Evolutionary conservation across 2,888 invertebrate genomes (phyloP).

Genomic region (Drosophila meridiana): DNA sequence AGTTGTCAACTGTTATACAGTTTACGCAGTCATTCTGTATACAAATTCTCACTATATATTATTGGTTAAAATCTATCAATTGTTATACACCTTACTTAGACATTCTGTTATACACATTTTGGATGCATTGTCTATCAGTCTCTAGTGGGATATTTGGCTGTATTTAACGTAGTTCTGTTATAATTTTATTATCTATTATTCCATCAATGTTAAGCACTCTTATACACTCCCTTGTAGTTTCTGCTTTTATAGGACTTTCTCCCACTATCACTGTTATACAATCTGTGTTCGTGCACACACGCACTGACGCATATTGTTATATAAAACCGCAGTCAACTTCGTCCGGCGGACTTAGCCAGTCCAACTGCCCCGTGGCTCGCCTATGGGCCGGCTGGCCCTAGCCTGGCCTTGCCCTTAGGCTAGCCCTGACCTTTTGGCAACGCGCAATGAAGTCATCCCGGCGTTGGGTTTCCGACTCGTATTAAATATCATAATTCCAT

Average conservation of each 20-base stretch:
- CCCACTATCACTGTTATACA: neutral
- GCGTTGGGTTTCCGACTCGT: neutral
- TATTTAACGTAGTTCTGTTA: neutral
- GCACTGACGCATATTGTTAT: neutral
- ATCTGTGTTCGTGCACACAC: neutral
- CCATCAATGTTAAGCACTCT: neutral
- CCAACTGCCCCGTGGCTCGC: neutral
- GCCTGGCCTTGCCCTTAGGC: slow-evolving; percentile 6
- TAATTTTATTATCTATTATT: neutral
- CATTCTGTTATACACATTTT: too few species aligned
- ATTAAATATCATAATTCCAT: slow-evolving; percentile 28
- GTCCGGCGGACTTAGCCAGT: neutral
- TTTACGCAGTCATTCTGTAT: too few species aligned
- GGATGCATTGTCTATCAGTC: neutral
- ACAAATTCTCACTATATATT: too few species aligned
- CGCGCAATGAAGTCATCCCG: slow-evolving; percentile 47
- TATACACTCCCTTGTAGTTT: neutral
- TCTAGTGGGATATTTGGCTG: neutral
- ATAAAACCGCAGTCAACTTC: neutral
- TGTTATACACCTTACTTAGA: neutral
- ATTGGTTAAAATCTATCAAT: neutral
- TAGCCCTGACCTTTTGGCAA: slow-evolving; percentile 32
- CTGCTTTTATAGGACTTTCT: neutral
- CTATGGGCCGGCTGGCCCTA: too few species aligned
- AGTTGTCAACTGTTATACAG: neutral